phyloP scores from a whole-genome alignment of 1,140 invertebrate species.

The Drosophila trapezifrons region DNA sequence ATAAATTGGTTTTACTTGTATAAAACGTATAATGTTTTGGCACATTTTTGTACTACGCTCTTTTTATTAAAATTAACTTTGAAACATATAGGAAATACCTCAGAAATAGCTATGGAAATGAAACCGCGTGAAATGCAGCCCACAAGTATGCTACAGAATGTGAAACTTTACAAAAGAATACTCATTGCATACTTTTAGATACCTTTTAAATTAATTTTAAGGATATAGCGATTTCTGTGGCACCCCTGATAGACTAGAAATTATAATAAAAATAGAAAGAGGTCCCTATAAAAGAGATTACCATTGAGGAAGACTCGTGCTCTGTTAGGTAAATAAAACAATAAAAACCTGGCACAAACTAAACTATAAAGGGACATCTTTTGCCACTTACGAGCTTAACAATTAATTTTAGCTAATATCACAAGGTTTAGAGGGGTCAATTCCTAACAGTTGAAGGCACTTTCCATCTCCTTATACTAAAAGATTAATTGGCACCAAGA shows the following conservation, averaged over 20 bases:
- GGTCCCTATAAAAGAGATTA: not conserved
- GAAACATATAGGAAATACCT: not conserved
- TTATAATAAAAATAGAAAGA: not conserved
- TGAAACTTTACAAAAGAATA: not conserved
- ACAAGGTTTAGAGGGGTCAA: slow-evolving; percentile 73
- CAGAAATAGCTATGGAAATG: not conserved
- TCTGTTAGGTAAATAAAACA: slow-evolving; percentile 1
- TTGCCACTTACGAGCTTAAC: slow-evolving; percentile 20
- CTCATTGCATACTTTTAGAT: not conserved
- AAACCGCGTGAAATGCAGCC: not conserved
- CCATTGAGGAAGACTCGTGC: not conserved
- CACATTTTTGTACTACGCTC: not conserved
- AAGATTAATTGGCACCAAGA: slow-evolving; percentile 83
- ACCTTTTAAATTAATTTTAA: not conserved
- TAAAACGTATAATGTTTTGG: not conserved
- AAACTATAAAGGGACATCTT: slow-evolving; percentile 11
- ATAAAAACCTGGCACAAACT: slow-evolving; percentile 10
- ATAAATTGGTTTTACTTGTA: not conserved
- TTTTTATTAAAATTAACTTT: not conserved
- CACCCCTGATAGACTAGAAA: not conserved
- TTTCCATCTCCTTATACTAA: slow-evolving; percentile 52
- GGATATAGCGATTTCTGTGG: not conserved
- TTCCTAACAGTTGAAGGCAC: slow-evolving; percentile 69
- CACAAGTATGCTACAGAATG: too few species aligned
- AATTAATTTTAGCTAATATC: slow-evolving; percentile 71